These are phyloP conservation scores for Cosmia pyralina DNA, from an alignment of 2,888 invertebrate genomes.

Conservation along the genomic window DNA sequence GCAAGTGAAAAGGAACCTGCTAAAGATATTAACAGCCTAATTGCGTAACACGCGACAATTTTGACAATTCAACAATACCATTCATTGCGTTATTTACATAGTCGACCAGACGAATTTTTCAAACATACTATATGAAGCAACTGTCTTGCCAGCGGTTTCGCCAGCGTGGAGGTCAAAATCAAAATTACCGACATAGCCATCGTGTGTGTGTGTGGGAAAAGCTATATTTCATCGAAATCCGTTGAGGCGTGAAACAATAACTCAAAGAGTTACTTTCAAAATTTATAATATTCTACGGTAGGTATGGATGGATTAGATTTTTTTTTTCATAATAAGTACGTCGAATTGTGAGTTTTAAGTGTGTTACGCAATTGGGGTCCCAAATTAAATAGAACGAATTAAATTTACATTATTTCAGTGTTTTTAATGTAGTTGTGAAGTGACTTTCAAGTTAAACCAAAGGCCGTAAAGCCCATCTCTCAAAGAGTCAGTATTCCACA, in stretches of 20 bases:
- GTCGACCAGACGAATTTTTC: background rate
- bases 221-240: background rate
- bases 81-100: background rate
- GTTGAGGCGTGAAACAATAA: background rate
- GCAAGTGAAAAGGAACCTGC: background rate
- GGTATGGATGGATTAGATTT: background rate
- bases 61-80: background rate
- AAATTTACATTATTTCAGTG: background rate
- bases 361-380: background rate
- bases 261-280: background rate
- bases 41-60: background rate
- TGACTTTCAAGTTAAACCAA: constrained; percentile 2
- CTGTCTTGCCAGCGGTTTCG: background rate
- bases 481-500: background rate
- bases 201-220: background rate
- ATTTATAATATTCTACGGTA: background rate
- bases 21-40: background rate
- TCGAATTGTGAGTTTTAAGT: no score
- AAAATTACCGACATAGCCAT: background rate
- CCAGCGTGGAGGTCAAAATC: no score
- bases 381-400: constrained; percentile 5
- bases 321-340: background rate
- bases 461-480: background rate
- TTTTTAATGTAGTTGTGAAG: background rate
- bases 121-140: background rate